Evolutionary conservation across 2,113 vertebrate genomes (phyloP).

Genomic region (Pandion haliaetus): DNA sequence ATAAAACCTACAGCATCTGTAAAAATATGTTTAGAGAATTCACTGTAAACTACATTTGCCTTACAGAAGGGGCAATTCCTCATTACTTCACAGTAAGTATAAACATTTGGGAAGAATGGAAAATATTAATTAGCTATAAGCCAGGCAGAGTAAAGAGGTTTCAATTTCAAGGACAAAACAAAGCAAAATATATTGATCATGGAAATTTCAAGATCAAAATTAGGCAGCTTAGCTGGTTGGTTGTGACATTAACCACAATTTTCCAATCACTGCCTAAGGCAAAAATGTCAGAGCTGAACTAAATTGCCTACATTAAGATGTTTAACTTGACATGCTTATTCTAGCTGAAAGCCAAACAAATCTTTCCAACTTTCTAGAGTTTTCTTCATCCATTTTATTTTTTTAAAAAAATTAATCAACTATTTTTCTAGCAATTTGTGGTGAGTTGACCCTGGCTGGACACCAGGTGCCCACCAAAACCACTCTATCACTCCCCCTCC

Average conservation of each 20-base stretch:
- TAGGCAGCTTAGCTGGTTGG: background rate
- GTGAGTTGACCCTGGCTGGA: too few relatives aligned
- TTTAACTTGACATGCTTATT: constrained; percentile 28
- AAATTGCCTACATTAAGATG: constrained; percentile 35
- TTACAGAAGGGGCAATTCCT: background rate
- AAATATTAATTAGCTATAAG: constrained; percentile 20
- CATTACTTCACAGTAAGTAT: background rate
- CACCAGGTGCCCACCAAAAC: too few relatives aligned
- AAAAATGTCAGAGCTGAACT: constrained; percentile 35
- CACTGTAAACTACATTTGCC: background rate
- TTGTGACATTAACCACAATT: constrained; percentile 42
- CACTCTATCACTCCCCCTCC: too few relatives aligned
- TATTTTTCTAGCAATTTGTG: background rate
- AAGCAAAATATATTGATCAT: background rate
- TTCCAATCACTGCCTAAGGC: constrained; percentile 33
- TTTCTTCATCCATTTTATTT: background rate
- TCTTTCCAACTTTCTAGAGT: background rate
- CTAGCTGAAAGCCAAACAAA: constrained; percentile 25
- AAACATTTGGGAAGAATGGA: background rate
- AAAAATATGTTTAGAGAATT: background rate
- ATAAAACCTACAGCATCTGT: background rate
- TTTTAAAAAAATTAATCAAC: background rate
- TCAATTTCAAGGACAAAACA: background rate
- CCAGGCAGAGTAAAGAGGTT: background rate
- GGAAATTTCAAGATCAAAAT: constrained; percentile 10